Evolutionary conservation across 2,797 vertebrate species (phyloP).

Genomic region (Echiichthys vipera): DNA sequence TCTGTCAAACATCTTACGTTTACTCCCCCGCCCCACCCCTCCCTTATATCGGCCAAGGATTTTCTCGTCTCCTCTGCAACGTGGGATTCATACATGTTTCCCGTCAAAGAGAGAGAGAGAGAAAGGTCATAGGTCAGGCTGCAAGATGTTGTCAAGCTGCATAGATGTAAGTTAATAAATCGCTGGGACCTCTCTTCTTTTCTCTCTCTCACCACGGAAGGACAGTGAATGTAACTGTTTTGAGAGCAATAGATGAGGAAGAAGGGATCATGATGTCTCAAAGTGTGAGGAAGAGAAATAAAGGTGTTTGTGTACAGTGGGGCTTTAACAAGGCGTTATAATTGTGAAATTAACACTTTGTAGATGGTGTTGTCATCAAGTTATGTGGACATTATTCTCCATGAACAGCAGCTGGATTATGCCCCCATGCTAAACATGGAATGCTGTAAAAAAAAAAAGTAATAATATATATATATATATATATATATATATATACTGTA

Average conservation of each 20-base stretch:
- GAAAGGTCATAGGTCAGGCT: slow-evolving; percentile 35
- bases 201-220: neutral
- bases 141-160: slow-evolving; percentile 14
- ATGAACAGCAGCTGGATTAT: neutral
- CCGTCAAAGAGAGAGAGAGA: neutral
- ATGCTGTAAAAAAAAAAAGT: too few species aligned
- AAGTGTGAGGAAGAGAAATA: too few species aligned
- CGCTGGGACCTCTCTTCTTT: neutral
- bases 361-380: neutral
- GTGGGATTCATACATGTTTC: neutral
- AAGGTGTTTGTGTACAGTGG: neutral
- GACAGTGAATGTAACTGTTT: neutral
- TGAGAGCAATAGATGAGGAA: neutral
- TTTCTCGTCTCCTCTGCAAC: neutral
- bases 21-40: neutral
- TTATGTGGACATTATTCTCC: neutral
- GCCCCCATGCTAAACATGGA: neutral
- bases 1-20: slow-evolving; percentile 41
- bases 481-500: too few species aligned
- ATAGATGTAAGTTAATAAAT: slow-evolving; percentile 16
- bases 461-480: too few species aligned
- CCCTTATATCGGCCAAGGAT: neutral
- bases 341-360: neutral
- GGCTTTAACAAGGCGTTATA: neutral
- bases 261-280: neutral